Base-by-base conservation (phyloP, 2,888 invertebrate species). In the Thera obeliscata region DNA sequence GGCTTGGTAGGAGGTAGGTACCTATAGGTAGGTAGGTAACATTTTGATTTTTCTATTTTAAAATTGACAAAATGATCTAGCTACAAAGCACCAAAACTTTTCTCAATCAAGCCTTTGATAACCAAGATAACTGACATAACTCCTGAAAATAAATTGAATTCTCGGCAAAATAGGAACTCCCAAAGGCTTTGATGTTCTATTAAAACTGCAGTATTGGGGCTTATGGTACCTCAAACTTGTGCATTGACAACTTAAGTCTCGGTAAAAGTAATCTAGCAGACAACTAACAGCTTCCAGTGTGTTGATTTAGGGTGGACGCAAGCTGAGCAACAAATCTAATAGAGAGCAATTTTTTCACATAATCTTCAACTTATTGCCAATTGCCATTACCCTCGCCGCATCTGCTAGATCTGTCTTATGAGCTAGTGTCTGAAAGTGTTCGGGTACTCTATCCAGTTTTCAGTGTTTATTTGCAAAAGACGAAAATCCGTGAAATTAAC, bases 191-290 rank as follows among this genome's bases (percentile, higher is more conserved):
- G 9, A 35, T 65, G 64, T 66, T 52, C 56, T 62, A 69, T 69
- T 65, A 66, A 60, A 64, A 56, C 55, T 50, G 59, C 56, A 61
- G 64, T 36, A n/a, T 22, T 11, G 43, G 50, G 33, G 41, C 55
- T 58, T 55, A 61, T 41, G 22, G 50, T 54, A 54, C 43, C n/a
- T 35, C 52, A 41, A 52, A 12, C 38, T 38, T 9, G n/a, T 22
- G 46, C 48, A 61, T 62, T 35, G 65, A 63, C 69, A 63, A 63
- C 62, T 65, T 64, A 63, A 62, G 65, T 64, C 50, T 43, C 55
- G 46, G 50, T 35, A 38, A 36, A 61, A 62, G 62, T 63, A 38
- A 36, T 60, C 64, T 54, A 57, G 50, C 54, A 64, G 56, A 41
- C 50, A 54, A 61, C 60, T 60, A 56, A 60, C 49, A 60, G 56